Evolutionary conservation across 2,888 invertebrate species (phyloP), one percentile per base, ranked within the genome.

Genomic region (Drosophila longiperda): DNA sequence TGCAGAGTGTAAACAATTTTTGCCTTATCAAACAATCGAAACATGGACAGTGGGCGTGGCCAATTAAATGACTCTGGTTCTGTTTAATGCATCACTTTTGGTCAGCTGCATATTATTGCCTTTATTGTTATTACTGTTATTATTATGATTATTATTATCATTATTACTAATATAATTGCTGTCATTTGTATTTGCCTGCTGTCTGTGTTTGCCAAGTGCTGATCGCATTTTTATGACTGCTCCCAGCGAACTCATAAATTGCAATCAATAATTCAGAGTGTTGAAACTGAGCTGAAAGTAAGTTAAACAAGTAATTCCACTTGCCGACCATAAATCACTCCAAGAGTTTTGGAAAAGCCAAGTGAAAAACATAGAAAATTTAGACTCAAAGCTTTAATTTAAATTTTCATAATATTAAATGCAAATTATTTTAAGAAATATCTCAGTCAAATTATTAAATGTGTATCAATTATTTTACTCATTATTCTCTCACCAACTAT

Each of bases 161-260:
- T 65, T 75, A 62, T 65, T 75, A 62, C 15, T 45, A 3, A 75
- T 82, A 72, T 73, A 73, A 65, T 67, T 74, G 66, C 45, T 75
- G 71, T 74, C 71, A 72, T 72, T 67, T 69, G 66, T 77, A 77
- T 77, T 80, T 79, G 80, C 69, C 33, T 40, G 73, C 52, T 79
- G 87, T 85, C 83, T 87, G 77, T 77, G 73, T 77, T 87, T 85
- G 83, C 62, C 67, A 68, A 80, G 64, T 74, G 80, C 70, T 82
- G 82, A 75, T 72, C 70, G 77, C 70, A 54, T 65, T 74, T 66
- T 66, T 68, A 68, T 65, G 64, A 61, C 29, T 59, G 69, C 72
- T 69, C 53, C 32, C 69, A 61, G 52, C 60, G 60, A 65, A 75
- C 61, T 68, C 61, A 53, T 55, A 64, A 45, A 45, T 36, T 54